Conservation (phyloP, 2,888 invertebrate species). For the Dexiosoma caninum region DNA sequence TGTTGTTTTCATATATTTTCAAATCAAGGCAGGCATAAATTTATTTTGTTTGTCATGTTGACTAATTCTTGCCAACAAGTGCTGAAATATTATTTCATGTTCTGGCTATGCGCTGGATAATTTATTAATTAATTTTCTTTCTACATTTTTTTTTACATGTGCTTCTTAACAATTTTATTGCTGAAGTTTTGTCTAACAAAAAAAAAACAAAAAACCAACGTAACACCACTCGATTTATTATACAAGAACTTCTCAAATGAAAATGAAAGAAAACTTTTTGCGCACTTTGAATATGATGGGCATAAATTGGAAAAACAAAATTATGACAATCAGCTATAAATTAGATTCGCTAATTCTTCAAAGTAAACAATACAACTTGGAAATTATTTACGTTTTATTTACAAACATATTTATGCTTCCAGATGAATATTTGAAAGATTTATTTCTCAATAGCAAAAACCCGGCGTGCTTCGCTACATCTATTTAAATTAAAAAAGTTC, state of each 20-base stretch:
- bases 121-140: too few relatives aligned
- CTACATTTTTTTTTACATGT: too few relatives aligned
- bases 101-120: too few relatives aligned
- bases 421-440: too few relatives aligned
- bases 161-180: too few relatives aligned
- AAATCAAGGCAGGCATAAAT: background rate
- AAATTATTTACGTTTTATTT: background rate
- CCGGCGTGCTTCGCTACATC: too few relatives aligned
- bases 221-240: background rate
- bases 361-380: background rate
- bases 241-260: background rate
- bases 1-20: background rate
- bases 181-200: too few relatives aligned
- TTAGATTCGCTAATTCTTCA: conserved; percentile 5
- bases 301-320: background rate
- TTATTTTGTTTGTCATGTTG: conserved; percentile 9
- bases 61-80: conserved; percentile 17
- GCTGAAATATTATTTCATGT: background rate
- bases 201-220: too few relatives aligned
- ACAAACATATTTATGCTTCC: too few relatives aligned
- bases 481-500: too few relatives aligned
- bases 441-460: too few relatives aligned
- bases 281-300: background rate
- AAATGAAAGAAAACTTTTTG: background rate
- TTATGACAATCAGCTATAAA: conserved; percentile 40